Conservation (phyloP, 2,888 invertebrate species). For the Drosophila merina region DNA sequence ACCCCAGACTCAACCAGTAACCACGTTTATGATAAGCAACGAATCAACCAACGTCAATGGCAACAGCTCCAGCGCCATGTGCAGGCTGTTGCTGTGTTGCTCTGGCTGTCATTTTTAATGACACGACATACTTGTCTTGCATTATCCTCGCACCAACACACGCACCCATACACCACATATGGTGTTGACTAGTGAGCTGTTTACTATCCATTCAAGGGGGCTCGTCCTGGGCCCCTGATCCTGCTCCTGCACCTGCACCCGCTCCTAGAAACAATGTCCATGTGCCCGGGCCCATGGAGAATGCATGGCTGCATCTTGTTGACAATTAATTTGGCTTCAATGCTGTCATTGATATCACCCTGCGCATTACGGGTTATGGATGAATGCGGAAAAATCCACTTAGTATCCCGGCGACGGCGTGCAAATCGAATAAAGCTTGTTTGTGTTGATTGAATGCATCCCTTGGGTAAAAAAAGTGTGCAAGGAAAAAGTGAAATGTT, state of each 20-base stretch:
- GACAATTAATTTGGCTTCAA: constrained; percentile 73
- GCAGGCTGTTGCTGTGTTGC: constrained; percentile 33
- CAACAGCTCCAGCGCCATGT: constrained; percentile 63
- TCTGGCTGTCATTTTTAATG: constrained; percentile 71
- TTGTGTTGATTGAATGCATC: constrained; percentile 27
- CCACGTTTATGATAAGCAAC: constrained; percentile 44
- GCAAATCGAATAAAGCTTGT: constrained; percentile 31
- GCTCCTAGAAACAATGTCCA: constrained; percentile 59
- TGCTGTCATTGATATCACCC: constrained; percentile 61
- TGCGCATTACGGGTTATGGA: constrained; percentile 39
- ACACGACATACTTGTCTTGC: constrained; percentile 52
- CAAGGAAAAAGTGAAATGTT: constrained; percentile 4
- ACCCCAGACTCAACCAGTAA: neutral
- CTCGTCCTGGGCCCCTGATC: constrained; percentile 1
- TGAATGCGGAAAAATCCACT: constrained; percentile 48
- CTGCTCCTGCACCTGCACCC: constrained; percentile 4
- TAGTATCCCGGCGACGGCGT: constrained; percentile 26
- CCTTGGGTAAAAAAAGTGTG: constrained; percentile 9
- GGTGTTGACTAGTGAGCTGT: constrained; percentile 24
- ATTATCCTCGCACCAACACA: constrained; percentile 14
- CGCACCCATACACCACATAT: constrained; percentile 13
- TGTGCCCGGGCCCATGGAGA: constrained; percentile 25
- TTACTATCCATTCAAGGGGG: constrained; percentile 7
- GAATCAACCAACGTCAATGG: constrained; percentile 47
- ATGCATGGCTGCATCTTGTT: constrained; percentile 64